These are phyloP conservation scores for Alethe castanea DNA, from an alignment of 2,113 vertebrate species.

Conservation along the genomic window DNA sequence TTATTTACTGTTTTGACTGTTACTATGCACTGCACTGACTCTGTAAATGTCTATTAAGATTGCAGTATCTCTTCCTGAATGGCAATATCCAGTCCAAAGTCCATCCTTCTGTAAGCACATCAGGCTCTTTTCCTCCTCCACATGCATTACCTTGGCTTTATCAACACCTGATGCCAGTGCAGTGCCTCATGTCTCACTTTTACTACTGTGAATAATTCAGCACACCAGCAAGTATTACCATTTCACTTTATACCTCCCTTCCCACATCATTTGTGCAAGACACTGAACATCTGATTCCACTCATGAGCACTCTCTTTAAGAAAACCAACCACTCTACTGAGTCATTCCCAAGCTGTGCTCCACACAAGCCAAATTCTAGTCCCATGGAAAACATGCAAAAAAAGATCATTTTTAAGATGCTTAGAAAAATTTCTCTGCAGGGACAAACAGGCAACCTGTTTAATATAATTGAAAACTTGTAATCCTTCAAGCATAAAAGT, in stretches of 20 bases:
- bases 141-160: not conserved
- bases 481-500: not conserved
- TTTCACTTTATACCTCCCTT: not conserved
- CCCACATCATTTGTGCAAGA: not conserved
- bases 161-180: not conserved
- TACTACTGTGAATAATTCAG: not conserved
- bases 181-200: not conserved
- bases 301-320: not conserved
- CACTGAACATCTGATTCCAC: not conserved
- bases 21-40: conserved; percentile 4
- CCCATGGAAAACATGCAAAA: not conserved
- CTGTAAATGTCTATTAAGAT: not conserved
- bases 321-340: not conserved
- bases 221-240: not conserved
- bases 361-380: not conserved
- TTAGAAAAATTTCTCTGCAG: not conserved
- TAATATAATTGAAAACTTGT: not conserved
- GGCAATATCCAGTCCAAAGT: not conserved
- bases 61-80: not conserved
- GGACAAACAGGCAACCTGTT: not conserved
- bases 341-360: not conserved
- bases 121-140: not conserved
- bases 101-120: not conserved
- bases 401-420: not conserved
- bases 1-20: conserved; percentile 60